A percentile compares a stretch with the other conserved stretches of the same genome.
Conservation (phyloP, 2,797 vertebrate species). For the Peromyscus attwateri region DNA sequence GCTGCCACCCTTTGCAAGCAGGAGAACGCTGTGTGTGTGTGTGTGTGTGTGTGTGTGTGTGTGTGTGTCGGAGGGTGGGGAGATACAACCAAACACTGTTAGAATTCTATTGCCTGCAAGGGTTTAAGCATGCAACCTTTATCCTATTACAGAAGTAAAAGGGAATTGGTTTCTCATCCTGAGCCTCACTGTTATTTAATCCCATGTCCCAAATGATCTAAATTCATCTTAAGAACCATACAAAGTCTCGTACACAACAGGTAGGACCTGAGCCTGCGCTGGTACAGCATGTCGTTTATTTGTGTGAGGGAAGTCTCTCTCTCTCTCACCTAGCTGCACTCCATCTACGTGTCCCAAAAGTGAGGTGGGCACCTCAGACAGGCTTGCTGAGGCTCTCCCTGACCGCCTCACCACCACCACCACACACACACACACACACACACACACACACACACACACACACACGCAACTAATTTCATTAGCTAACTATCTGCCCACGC, state of each 20-base stretch:
- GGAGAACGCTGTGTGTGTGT: background rate
- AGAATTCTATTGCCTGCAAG: background rate
- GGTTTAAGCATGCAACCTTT: background rate
- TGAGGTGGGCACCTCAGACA: background rate
- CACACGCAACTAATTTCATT: background rate
- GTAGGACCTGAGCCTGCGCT: fast-evolving
- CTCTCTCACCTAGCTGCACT: background rate
- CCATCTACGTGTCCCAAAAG: background rate
- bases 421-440: no score
- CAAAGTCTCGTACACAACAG: background rate
- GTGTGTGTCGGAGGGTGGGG: background rate
- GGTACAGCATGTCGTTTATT: fast-evolving
- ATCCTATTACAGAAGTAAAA: background rate
- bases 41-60: no score
- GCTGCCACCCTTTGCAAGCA: background rate
- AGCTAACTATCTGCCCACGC: background rate
- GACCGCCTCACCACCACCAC: background rate
- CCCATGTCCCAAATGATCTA: background rate
- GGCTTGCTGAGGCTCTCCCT: background rate
- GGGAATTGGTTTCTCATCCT: background rate
- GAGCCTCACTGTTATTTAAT: background rate
- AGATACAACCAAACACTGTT: background rate
- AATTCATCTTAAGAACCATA: background rate
- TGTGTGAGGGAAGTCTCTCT: background rate
- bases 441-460: background rate